Base-by-base conservation (phyloP, 2,888 invertebrate species). In the Tinea semifulvella region DNA sequence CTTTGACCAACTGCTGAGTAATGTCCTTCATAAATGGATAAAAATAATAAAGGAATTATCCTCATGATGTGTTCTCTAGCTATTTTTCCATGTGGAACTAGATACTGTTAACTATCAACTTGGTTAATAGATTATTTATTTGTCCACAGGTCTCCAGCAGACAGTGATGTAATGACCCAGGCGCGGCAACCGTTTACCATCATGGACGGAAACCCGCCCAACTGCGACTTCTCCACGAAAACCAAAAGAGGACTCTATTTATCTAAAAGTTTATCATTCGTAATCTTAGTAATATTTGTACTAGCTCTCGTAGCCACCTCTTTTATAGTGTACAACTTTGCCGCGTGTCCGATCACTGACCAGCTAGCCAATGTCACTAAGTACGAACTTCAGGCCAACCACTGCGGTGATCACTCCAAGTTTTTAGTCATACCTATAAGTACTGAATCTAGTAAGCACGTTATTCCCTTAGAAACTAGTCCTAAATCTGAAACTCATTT, bases 251-350 rank as follows among this genome's bases (percentile, higher is more conserved):
- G 87, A 17, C 83, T 88, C 52, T 85, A 84, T 56, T 65, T 92
- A 43, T 88, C 89, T 17, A 84, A 85, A 52, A 84, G 85, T 48
- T 84, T 88, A 10, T 84, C 85, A 3, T 68, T 87, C 40, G 70
- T 90, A 13, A 65, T 91, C 38, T 76, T 83, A 3, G 69, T 86
- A 28, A 81, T 88, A 49, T 89, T 91, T 60, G 61, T 86, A 1
- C 75, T 85, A 50, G 85, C 87, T 6, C 63, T 91, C 42, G 79
- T 90, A 18, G 87, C 86, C 35, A 90, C 90, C 2, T 89, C 90
- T 5, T 83, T 92, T 22, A 69, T 92, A 51, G 90, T 91, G 16
- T 91, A 91, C 64, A 89, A 90, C 65, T 87, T 91, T 55, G 87
- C 89, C 11, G 85, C 88, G 0, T 89, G 89, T 53, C 83, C 85